A percentile compares a stretch with the other conserved stretches of the same genome.
phyloP scores from a whole-genome alignment of 2,888 invertebrate genomes.

The Stenoptilia bipunctidactyla region DNA sequence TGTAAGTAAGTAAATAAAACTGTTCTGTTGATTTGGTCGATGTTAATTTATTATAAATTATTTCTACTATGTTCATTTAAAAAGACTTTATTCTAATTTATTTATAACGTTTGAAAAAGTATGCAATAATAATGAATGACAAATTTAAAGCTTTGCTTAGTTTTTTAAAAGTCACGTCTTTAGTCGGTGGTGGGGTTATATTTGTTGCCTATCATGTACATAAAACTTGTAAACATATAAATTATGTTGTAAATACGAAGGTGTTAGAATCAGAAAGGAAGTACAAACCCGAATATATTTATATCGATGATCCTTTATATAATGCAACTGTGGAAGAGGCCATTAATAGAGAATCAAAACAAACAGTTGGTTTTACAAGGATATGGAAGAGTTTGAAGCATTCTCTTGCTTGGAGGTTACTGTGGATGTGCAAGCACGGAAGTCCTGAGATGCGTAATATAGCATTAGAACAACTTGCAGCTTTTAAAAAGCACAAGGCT shows the following conservation, averaged over 20 bases:
- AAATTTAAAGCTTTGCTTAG: constrained; percentile 33
- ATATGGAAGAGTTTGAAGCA: constrained; percentile 76
- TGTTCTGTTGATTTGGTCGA: no score
- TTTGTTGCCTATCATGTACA: constrained; percentile 37
- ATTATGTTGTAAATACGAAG: constrained; percentile 41
- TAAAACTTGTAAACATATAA: constrained; percentile 32
- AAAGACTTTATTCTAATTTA: no score
- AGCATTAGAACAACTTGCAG: constrained; percentile 75
- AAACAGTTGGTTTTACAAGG: constrained; percentile 37
- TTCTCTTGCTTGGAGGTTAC: constrained; percentile 75
- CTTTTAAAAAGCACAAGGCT: constrained; percentile 75
- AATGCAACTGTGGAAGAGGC: constrained; percentile 32
- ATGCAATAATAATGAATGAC: constrained; percentile 35
- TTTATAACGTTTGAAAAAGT: no score
- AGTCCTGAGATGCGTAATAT: constrained; percentile 71
- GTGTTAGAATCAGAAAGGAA: constrained; percentile 55
- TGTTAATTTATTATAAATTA: no score
- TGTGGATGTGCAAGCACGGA: constrained; percentile 77
- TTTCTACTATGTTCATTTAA: no score
- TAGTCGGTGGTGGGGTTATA: constrained; percentile 30
- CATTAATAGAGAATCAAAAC: constrained; percentile 28
- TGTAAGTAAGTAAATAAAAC: no score
- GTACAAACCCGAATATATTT: constrained; percentile 50
- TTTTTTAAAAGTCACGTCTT: constrained; percentile 31
- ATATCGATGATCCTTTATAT: constrained; percentile 56